Base-by-base conservation (phyloP, 2,888 invertebrate species). In the Crematogaster levior region DNA sequence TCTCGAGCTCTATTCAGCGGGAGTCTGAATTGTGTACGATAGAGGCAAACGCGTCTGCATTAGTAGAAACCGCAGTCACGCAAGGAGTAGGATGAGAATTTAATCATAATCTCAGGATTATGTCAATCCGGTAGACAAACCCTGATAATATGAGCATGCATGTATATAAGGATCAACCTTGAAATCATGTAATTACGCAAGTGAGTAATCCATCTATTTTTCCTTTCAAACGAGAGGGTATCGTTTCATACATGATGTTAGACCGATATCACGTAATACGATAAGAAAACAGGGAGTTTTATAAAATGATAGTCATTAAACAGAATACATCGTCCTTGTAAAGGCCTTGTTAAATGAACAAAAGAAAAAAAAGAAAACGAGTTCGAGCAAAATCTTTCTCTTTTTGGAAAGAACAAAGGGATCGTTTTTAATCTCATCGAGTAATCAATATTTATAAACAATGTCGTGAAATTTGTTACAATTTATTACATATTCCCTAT, bases 81-180 rank as follows among this genome's bases (percentile, higher is more conserved):
- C 48, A 21, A 40, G 12, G 48, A 51, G 46, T 9, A 30, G 1
- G 15, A 24, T 21, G 61, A 63, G 66, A 40, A 66, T 27, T 77
- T 66, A 77, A 77, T 66, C 65, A 53, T 66, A 77, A 77, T 53
- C 53, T 43, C 40, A n/a, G 40, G 37, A 51, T 53, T 66, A 53
- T 53, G 51, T 27, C 66, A 53, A 66, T 27, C 21, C n/a, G 37
- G 46, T 12, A 51, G 60, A 60, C 48, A 48, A 48, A 24, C 58
- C 40, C n/a, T 18, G 58, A 58, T 15, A 24, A 61, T 48, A 34
- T 43, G 15, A 15, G 12, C 4, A 15, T 18, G 12, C 48, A 27
- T 40, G n/a, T 56, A 72, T 40, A 72, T 7, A 15, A 40, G 15
- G 6, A 53, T 37, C 12, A 53, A 27, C 27, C 40, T 18, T 21